Evolutionary conservation across 2,888 invertebrate species (phyloP), one percentile per base, ranked within the genome.

Genomic region (Tortricodes alternella): DNA sequence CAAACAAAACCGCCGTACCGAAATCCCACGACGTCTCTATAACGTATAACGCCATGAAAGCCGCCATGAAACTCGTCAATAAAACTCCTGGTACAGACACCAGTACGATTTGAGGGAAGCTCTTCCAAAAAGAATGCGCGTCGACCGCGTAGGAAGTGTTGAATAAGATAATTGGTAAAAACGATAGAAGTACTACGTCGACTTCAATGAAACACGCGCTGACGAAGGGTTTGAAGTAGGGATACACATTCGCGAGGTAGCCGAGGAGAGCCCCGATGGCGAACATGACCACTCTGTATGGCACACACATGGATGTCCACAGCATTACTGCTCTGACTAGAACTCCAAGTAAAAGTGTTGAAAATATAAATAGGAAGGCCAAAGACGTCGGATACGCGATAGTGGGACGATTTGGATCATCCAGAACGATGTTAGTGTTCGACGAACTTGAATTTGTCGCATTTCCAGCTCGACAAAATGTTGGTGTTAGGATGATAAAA

Each of bases 281-380:
- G 32, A 89, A 89, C 88, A 89, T 89, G 0, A 89, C 66, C 0
- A 88, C 86, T 61, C 89, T 61, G 35, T 83, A 89, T 0, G 89
- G 89, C 0, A 89, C 50, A 35, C 78, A 78, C 62, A 76, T 68
- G 5, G 73, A 75, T 0, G 82, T 76, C 71, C 83, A 83, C 0
- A 88, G 69, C 82, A 87, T 83, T 0, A 82, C 18, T 0, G 81
- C 70, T 50, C 89, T 70, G 5, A 88, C 71, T 0, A 86, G 27
- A 0, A 85, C 86, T 1, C 89, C 88, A 0, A 83, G 55, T 0
- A 89, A 63, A 1, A 89, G 61, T 0, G 80, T 82, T 0, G 65
- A 57, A 46, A 84, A 88, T 11, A 89, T 63, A 50, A 89, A 89
- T 0, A 89, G 64, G 44, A 80, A 83, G 0, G 77, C 74, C 1